Conservation (phyloP, 2,113 vertebrate genomes). For the Callipepla californica region DNA sequence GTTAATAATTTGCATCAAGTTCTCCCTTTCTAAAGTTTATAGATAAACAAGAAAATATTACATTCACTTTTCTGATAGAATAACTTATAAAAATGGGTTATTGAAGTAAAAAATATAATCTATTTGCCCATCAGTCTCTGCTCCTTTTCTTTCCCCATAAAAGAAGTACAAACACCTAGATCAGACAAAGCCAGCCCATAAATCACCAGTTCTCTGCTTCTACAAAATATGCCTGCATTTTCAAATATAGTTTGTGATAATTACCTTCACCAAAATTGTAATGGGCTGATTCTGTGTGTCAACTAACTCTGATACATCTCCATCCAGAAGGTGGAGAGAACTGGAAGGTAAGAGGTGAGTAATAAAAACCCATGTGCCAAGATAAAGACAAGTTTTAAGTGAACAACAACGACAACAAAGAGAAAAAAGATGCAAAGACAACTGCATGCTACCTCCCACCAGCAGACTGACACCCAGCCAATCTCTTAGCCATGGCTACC, state of each 20-base stretch:
- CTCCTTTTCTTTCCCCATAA: neutral
- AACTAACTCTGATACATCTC: accelerated
- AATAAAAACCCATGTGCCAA: neutral
- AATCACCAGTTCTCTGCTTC: neutral
- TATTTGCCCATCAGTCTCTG: neutral
- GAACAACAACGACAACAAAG: neutral
- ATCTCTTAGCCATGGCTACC: neutral
- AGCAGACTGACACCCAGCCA: neutral
- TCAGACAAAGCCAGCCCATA: neutral
- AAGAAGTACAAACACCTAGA: neutral
- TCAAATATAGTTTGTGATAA: neutral
- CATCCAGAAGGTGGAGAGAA: neutral
- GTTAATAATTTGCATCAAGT: neutral
- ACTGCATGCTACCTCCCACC: neutral
- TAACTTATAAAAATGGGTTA: neutral
- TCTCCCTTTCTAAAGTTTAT: conserved; percentile 12
- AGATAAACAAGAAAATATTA: neutral
- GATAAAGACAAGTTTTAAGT: neutral
- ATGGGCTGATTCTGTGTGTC: neutral
- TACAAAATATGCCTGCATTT: neutral
- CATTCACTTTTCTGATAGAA: conserved; percentile 3
- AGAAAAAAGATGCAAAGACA: neutral
- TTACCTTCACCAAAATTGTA: neutral
- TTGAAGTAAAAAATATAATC: conserved; percentile 10
- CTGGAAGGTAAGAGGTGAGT: neutral